A percentile compares a stretch with the other conserved stretches of the same genome.
phyloP scores from a whole-genome alignment of 2,888 invertebrate species.

The Pemphredon lugubris region DNA sequence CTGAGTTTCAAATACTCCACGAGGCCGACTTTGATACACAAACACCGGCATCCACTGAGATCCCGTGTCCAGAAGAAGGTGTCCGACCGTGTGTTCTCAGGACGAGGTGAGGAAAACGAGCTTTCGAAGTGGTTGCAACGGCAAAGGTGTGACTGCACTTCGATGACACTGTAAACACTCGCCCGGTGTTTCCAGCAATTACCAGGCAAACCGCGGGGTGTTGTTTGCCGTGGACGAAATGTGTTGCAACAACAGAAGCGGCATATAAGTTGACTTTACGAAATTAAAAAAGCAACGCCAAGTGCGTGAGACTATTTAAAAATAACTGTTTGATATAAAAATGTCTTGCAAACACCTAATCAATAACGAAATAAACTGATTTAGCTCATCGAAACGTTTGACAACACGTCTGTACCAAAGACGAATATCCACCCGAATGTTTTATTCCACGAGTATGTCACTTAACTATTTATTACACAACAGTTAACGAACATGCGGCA shows the following conservation, averaged over 20 bases:
- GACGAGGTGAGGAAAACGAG: conserved; percentile 40
- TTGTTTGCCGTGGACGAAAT: conserved; percentile 70
- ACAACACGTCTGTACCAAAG: no score
- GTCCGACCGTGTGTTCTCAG: conserved; percentile 32
- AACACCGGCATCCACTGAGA: neutral
- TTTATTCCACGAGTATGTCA: no score
- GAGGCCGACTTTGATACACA: conserved; percentile 14
- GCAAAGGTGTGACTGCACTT: conserved; percentile 64
- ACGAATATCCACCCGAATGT: no score
- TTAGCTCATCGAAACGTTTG: no score
- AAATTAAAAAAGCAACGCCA: neutral
- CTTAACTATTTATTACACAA: no score
- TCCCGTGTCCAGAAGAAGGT: conserved; percentile 1
- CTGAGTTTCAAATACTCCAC: neutral
- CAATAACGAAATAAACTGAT: no score
- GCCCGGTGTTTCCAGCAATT: conserved; percentile 75
- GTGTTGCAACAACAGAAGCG: conserved; percentile 68
- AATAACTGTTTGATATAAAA: no score
- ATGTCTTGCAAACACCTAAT: no score
- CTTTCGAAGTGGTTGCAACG: conserved; percentile 50
- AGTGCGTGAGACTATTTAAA: no score
- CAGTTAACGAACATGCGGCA: no score
- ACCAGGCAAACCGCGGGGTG: conserved; percentile 66
- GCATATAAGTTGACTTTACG: conserved; percentile 15
- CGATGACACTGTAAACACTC: conserved; percentile 77